phyloP scores from a whole-genome alignment of 2,888 invertebrate genomes.

The Hemithea aestivaria region DNA sequence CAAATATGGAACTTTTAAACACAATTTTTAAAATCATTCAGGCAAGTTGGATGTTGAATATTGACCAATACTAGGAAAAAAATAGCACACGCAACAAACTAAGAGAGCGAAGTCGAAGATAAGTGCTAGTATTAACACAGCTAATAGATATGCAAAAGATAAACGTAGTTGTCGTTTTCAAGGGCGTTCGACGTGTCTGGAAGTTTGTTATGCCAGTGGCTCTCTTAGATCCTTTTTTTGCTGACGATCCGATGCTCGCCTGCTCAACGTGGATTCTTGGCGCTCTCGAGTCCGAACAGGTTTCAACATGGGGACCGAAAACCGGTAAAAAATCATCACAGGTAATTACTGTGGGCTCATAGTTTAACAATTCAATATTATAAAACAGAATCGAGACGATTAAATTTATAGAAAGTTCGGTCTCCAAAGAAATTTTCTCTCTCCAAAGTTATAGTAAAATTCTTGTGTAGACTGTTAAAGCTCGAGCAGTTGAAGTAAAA shows the following conservation, averaged over 20 bases:
- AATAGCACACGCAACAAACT: too few relatives aligned
- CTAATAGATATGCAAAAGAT: constrained; percentile 28
- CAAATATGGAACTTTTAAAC: too few relatives aligned
- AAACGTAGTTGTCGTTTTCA: constrained; percentile 36
- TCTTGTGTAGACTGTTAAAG: too few relatives aligned
- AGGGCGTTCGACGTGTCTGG: constrained; percentile 38
- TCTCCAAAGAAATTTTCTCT: too few relatives aligned
- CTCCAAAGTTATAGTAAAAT: too few relatives aligned
- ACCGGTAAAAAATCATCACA: constrained; percentile 72
- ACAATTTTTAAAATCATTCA: too few relatives aligned
- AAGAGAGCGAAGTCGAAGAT: too few relatives aligned
- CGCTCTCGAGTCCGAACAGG: constrained; percentile 67
- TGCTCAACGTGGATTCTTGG: constrained; percentile 62
- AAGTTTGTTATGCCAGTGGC: constrained; percentile 52
- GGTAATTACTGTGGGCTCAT: constrained; percentile 68
- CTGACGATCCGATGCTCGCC: constrained; percentile 50
- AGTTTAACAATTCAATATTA: constrained; percentile 54
- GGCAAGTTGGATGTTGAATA: too few relatives aligned
- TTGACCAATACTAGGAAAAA: too few relatives aligned
- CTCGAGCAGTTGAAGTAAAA: too few relatives aligned
- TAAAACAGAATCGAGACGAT: constrained; percentile 43
- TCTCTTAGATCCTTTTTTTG: constrained; percentile 59
- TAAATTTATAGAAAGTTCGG: too few relatives aligned
- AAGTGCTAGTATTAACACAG: too few relatives aligned
- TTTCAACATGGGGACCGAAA: constrained; percentile 64